A percentile compares a stretch with the other conserved stretches of the same genome.
Evolutionary conservation across 2,888 invertebrate species (phyloP).

Genomic region (Autographa pulchrina): DNA sequence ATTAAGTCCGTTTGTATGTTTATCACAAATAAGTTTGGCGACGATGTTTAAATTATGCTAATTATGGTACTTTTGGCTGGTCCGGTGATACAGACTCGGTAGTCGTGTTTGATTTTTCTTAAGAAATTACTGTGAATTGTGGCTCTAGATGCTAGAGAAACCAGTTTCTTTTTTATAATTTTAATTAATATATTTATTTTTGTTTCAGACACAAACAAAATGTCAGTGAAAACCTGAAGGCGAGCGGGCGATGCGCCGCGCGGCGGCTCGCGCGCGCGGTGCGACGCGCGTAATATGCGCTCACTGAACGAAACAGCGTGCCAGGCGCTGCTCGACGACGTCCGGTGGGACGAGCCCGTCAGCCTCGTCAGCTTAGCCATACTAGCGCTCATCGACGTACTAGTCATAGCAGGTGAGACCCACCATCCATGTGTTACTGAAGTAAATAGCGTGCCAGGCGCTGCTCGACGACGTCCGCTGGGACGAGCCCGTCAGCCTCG

Average conservation of each 20-base stretch:
- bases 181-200: too few relatives aligned
- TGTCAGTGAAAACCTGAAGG: slow-evolving; percentile 62
- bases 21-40: too few relatives aligned
- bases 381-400: slow-evolving; percentile 95
- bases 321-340: slow-evolving; percentile 94
- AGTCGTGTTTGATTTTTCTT: too few relatives aligned
- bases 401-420: slow-evolving; percentile 94
- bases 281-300: slow-evolving; percentile 90
- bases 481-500: slow-evolving; percentile 94
- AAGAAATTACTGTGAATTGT: too few relatives aligned
- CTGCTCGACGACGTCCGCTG: slow-evolving; percentile 90
- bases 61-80: too few relatives aligned
- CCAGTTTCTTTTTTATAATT: too few relatives aligned
- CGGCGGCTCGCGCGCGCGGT: slow-evolving; percentile 73
- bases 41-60: too few relatives aligned
- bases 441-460: not conserved
- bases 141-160: too few relatives aligned
- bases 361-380: slow-evolving; percentile 94
- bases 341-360: slow-evolving; percentile 94
- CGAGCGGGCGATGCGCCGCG: slow-evolving; percentile 74
- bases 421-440: not conserved
- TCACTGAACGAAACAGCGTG: slow-evolving; percentile 95
- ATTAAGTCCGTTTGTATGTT: too few relatives aligned
- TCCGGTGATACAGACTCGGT: too few relatives aligned
- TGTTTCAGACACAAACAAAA: slow-evolving; percentile 58